A percentile compares a stretch with the other conserved stretches of the same genome.
These are phyloP conservation scores for Corella eumyota DNA, from an alignment of 23 tunicate species.

Conservation along the genomic window DNA sequence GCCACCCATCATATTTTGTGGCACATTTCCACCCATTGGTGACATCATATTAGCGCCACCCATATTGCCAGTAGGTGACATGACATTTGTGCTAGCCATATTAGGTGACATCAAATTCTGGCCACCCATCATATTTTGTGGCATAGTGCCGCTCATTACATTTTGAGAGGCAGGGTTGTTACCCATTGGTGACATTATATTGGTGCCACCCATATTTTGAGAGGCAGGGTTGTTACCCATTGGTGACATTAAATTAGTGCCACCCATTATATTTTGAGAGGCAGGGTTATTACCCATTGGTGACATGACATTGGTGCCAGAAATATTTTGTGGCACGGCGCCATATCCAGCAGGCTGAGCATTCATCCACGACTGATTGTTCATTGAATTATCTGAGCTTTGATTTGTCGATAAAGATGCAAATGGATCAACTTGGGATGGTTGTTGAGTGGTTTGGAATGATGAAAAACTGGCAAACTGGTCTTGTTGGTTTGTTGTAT, in stretches of 20 bases:
- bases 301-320: slow-evolving; percentile 5
- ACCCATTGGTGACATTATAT: slow-evolving; percentile 5
- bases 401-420: slow-evolving; percentile 40
- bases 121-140: too few relatives aligned
- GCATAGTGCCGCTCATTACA: too few relatives aligned
- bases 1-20: too few relatives aligned
- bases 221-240: not conserved
- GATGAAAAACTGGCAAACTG: slow-evolving; percentile 19
- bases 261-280: not conserved
- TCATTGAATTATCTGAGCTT: slow-evolving; percentile 3
- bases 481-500: slow-evolving; percentile 12
- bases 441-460: slow-evolving; percentile 34
- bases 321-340: not conserved
- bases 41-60: slow-evolving; percentile 2
- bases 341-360: not conserved
- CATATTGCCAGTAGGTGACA: too few relatives aligned
- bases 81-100: too few relatives aligned
- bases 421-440: slow-evolving; percentile 39
- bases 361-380: not conserved
- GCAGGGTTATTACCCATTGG: slow-evolving; percentile 1
- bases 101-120: too few relatives aligned
- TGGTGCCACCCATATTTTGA: not conserved
- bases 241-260: slow-evolving; percentile 7
- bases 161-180: not conserved
- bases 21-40: not conserved